Evolutionary conservation across 2,113 vertebrate genomes (phyloP).

Genomic region (Beaufortia kweichowensis): DNA sequence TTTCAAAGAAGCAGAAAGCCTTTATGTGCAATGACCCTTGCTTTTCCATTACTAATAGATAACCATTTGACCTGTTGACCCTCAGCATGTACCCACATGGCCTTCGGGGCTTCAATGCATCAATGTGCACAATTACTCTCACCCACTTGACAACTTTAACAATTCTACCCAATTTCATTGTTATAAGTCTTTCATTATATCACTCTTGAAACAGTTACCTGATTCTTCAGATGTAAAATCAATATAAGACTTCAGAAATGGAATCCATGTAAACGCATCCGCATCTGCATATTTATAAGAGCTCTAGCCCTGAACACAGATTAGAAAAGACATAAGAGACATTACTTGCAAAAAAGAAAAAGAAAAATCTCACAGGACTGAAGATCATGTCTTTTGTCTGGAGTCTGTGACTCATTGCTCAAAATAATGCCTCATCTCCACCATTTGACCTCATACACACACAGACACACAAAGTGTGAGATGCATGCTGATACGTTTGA

Average conservation of each 20-base stretch:
- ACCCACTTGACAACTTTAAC: slow-evolving; percentile 6
- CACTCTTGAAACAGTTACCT: background rate
- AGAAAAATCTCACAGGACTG: no score
- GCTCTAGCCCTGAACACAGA: no score
- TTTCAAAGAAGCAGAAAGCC: background rate
- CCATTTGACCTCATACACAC: no score
- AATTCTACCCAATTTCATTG: background rate
- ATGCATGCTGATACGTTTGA: background rate
- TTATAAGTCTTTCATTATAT: background rate
- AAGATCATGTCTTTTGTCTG: no score
- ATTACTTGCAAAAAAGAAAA: no score
- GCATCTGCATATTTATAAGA: no score
- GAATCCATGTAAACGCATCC: no score
- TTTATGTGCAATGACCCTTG: background rate
- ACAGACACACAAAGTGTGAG: background rate
- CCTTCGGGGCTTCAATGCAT: slow-evolving; percentile 7
- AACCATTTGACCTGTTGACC: slow-evolving; percentile 30
- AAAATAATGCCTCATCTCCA: no score
- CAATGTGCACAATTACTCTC: background rate
- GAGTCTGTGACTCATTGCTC: no score
- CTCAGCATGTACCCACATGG: background rate
- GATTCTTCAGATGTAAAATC: no score
- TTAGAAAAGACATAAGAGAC: no score
- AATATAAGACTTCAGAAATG: no score
- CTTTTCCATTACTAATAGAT: slow-evolving; percentile 3